A percentile compares a stretch with the other conserved stretches of the same genome.
Conservation (phyloP, 2,888 invertebrate genomes). For the Punctoribates punctum region DNA sequence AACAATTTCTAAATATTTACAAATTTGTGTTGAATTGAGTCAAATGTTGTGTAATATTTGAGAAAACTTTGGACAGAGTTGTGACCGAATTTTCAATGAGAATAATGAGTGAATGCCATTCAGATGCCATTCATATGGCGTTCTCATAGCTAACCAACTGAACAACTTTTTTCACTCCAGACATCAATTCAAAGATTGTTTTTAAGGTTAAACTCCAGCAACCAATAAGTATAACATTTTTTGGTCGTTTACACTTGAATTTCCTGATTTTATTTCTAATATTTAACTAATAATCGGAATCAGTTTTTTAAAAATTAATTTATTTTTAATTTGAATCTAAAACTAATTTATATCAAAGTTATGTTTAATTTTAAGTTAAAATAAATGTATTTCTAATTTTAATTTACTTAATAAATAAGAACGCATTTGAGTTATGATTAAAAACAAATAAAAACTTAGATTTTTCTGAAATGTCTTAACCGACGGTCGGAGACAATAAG, state of each 20-base stretch:
- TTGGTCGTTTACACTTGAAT: conserved; percentile 14
- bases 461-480: background rate
- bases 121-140: no score
- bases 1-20: no score
- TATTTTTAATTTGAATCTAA: background rate
- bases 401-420: no score
- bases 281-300: background rate
- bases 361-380: background rate
- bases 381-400: background rate
- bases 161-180: conserved; percentile 11
- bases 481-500: background rate
- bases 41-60: no score
- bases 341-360: background rate
- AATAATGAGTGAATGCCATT: no score
- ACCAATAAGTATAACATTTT: background rate
- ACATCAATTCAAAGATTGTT: background rate
- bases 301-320: background rate
- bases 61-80: no score
- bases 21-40: no score
- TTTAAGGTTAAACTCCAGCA: background rate
- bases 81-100: no score
- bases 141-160: background rate
- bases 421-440: no score
- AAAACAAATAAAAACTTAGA: no score
- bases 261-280: background rate